Evolutionary conservation across 2,113 vertebrate genomes (phyloP).

Genomic region (human (Homo sapiens)): GRCh38 chr7:7330501-7331000

Average conservation of each 20-base stretch:
- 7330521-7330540: too few relatives aligned
- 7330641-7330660: constrained; percentile 40
- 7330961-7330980: background rate
- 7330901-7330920: background rate
- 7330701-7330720: constrained; percentile 61
- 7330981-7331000: background rate
- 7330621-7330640: constrained; percentile 26
- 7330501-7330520: too few relatives aligned
- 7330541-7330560: too few relatives aligned
- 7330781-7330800: background rate
- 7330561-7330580: background rate
- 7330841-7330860: constrained; percentile 54
- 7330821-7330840: constrained; percentile 28
- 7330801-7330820: background rate
- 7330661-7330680: background rate
- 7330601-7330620: background rate
- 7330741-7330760: constrained; percentile 42
- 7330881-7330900: constrained; percentile 27
- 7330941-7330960: background rate
- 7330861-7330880: constrained; percentile 50
- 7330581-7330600: background rate
- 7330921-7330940: background rate
- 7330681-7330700: constrained; percentile 10
- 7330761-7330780: constrained; percentile 45
- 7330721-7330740: constrained; percentile 44